Percentiles rank a stretch among this genome's conserved stretches.
Conservation (phyloP, 2,113 vertebrate species). For the Rutilus rutilus region DNA sequence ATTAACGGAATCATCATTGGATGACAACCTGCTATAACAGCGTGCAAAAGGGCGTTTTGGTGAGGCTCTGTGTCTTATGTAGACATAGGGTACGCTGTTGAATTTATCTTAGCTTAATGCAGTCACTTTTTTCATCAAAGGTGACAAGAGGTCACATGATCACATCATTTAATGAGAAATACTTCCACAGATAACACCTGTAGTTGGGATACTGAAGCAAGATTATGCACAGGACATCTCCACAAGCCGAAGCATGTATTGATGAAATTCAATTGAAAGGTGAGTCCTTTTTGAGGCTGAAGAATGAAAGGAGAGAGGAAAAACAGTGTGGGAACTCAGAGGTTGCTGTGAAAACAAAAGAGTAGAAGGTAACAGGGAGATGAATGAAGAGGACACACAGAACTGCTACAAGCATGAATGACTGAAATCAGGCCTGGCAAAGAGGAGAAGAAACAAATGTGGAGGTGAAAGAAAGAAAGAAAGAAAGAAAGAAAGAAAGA, state of each 20-base stretch:
- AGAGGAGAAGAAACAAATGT: background rate
- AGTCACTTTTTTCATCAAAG: background rate
- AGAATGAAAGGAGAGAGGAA: background rate
- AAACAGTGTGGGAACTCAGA: background rate
- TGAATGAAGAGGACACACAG: background rate
- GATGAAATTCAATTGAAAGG: background rate
- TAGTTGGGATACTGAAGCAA: background rate
- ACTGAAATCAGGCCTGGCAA: background rate
- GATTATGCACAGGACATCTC: background rate
- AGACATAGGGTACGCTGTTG: background rate
- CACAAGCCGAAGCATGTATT: background rate
- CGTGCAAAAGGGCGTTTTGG: background rate
- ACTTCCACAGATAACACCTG: background rate
- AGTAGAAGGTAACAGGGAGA: background rate
- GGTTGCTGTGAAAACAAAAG: background rate
- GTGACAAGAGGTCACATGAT: background rate
- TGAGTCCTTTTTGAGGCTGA: background rate
- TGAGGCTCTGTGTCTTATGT: background rate
- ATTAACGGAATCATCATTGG: slow-evolving; percentile 13
- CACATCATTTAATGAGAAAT: background rate
- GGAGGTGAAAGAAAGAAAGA: background rate
- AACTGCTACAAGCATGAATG: background rate
- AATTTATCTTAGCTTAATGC: background rate
- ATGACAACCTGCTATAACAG: background rate
- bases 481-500: background rate